phyloP scores from a whole-genome alignment of 2,113 vertebrate genomes.

The Rousettus leschenaultii region DNA sequence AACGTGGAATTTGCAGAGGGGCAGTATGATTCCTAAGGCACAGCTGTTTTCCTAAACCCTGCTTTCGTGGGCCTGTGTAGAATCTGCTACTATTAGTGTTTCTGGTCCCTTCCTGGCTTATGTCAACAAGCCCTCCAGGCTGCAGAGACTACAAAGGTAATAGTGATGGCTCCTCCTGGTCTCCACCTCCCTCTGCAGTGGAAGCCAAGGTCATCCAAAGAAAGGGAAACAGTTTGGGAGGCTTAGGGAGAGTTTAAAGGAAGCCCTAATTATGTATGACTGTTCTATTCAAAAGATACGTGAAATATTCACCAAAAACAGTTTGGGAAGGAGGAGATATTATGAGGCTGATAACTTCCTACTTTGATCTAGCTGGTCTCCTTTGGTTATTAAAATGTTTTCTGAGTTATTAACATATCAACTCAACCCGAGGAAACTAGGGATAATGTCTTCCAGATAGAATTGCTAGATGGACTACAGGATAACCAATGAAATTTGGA shows the following conservation, averaged over 20 bases:
- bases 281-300: background rate
- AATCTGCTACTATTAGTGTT: no score
- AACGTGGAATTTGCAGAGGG: background rate
- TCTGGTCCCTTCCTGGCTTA: background rate
- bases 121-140: no score
- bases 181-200: fast-evolving
- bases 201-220: background rate
- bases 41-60: background rate
- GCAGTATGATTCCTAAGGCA: background rate
- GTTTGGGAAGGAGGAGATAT: background rate
- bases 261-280: background rate
- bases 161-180: fast-evolving
- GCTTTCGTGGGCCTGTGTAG: background rate
- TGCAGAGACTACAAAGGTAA: background rate
- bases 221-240: background rate
- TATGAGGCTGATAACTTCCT: background rate
- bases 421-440: background rate
- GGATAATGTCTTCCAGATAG: background rate
- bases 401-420: background rate
- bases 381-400: background rate
- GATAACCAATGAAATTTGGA: background rate
- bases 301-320: background rate
- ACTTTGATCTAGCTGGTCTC: background rate
- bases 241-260: background rate
- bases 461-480: background rate